Evolutionary conservation across 2,113 vertebrate genomes (phyloP).

Genomic region (Lynx canadensis): DNA sequence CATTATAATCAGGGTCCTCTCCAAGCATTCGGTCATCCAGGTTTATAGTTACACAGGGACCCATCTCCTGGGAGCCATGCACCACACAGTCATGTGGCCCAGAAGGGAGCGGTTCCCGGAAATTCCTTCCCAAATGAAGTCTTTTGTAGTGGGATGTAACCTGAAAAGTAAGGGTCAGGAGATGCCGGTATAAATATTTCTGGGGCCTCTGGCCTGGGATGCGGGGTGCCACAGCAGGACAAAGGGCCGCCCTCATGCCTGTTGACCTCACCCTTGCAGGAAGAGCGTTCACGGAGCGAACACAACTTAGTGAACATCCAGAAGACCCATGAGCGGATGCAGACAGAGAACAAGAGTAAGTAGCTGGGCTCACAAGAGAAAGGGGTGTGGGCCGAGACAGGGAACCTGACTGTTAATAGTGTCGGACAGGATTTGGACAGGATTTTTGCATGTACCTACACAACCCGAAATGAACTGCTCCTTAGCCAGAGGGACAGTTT

Average conservation of each 20-base stretch:
- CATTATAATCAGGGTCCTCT: neutral
- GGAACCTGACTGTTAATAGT: fast-evolving
- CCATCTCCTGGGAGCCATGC: neutral
- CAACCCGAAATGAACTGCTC: neutral
- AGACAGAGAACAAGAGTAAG: constrained; percentile 96
- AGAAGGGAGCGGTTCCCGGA: neutral
- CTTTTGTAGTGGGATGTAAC: neutral
- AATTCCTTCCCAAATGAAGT: neutral
- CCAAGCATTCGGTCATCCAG: neutral
- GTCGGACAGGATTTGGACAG: neutral
- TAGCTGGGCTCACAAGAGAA: neutral
- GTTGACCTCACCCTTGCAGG: constrained; percentile 80
- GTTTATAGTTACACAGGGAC: neutral
- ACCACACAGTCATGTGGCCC: neutral
- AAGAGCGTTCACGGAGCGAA: constrained; percentile 93
- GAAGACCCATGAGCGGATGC: constrained; percentile 96
- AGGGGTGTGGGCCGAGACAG: fast-evolving
- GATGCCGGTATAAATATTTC: neutral
- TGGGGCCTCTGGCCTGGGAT: neutral
- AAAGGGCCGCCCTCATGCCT: neutral
- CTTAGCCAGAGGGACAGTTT: neutral
- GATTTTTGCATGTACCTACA: neutral
- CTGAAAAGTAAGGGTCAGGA: neutral
- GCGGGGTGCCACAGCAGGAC: neutral
- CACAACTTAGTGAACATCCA: constrained; percentile 96